Percentiles rank a stretch among this genome's conserved stretches.
These are phyloP conservation scores for Pristionchus fissidentatus DNA, from an alignment of 2,888 invertebrate species.

Conservation along the genomic window DNA sequence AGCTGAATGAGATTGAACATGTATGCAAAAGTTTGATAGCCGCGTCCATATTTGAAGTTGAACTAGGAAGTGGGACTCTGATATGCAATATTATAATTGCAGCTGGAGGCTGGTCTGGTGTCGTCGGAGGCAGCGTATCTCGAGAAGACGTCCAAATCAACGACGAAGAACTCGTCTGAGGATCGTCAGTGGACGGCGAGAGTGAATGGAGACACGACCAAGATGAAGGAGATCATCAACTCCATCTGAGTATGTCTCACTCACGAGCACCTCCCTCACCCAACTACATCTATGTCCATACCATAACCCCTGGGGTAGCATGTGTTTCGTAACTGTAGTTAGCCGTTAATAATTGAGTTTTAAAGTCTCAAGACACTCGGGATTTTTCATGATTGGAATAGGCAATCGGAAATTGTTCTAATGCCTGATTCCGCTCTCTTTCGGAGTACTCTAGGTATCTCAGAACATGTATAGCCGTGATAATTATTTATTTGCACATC, in stretches of 20 bases:
- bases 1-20: constrained; percentile 60
- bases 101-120: constrained; percentile 27
- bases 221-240: constrained; percentile 53
- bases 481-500: constrained; percentile 15
- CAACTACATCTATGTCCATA: too few species aligned
- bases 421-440: neutral
- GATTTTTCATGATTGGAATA: neutral
- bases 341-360: constrained; percentile 3
- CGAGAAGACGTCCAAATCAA: constrained; percentile 26
- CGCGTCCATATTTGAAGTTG: neutral
- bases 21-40: neutral
- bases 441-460: constrained; percentile 25
- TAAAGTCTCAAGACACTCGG: constrained; percentile 5
- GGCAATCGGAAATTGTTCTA: neutral
- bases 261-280: too few species aligned
- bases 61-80: neutral
- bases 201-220: constrained; percentile 33
- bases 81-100: neutral
- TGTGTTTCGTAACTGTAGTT: neutral
- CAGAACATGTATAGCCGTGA: constrained; percentile 23
- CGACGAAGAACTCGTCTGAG: constrained; percentile 45
- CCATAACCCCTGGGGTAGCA: constrained; percentile 6
- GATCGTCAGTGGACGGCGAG: constrained; percentile 28
- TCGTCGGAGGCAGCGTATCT: constrained; percentile 6
- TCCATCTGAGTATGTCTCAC: constrained; percentile 23